Evolutionary conservation across 2,888 invertebrate species (phyloP), one percentile per base, ranked within the genome.

Genomic region (Drosophila kuntzei): DNA sequence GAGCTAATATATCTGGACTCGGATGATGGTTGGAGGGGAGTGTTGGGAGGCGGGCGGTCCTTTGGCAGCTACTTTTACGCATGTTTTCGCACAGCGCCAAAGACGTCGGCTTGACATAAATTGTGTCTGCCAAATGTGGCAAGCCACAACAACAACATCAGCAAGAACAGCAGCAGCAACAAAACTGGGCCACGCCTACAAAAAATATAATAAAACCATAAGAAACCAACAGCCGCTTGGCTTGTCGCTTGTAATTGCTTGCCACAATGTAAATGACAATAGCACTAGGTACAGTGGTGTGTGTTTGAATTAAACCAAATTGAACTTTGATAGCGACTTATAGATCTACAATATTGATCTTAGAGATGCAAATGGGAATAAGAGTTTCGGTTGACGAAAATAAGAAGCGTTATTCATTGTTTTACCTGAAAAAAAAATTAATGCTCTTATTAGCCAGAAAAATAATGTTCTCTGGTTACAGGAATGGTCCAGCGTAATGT

Each of bases 181-280:
- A 77, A 58, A 81, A 83, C 80, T 86, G 71, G 76, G 87, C 79
- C 86, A 87, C 87, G 87, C 86, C 89, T 71, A 87, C 82, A 72
- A 76, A 79, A 76, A 68, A 50, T 58, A 57, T 49, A 41, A 37
- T 50, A 73, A 70, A 76, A 61, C 63, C 87, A 84, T 72, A 73
- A 77, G 88, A 80, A 71, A 64, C 72, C 80, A 76, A 79, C 69
- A 76, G 76, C 46, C 76, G 83, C 69, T 69, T 69, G 71, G 73
- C 84, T 86, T 86, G 87, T 83, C 82, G 69, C 87, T 59, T 86
- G 87, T 88, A 83, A 83, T 83, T 83, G 83, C 89, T 80, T 69
- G 79, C 89, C 70, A 69, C 83, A 83, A 87, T 87, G 83, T 88
- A 88, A 87, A 84, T 81, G 89, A 88, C 81, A 88, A 84, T 68